These are phyloP conservation scores for Ceratothoa steindachneri DNA, from an alignment of 2,888 invertebrate genomes.

Conservation along the genomic window DNA sequence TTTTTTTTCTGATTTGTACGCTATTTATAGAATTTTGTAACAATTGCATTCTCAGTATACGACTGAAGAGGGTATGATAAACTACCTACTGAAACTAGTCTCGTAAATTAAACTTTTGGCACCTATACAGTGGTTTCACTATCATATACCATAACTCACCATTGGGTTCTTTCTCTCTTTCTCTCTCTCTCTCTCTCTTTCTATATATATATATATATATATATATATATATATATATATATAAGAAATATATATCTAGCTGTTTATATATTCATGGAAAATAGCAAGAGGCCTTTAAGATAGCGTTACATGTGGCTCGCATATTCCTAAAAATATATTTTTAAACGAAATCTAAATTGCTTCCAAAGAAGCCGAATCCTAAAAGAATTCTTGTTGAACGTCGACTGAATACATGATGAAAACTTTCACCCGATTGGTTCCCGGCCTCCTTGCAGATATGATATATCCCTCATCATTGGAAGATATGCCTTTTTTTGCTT, in stretches of 20 bases:
- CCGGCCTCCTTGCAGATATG: conserved; percentile 22
- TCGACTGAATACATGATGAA: conserved; percentile 20
- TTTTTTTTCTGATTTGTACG: too few relatives aligned
- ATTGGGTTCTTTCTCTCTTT: too few relatives aligned
- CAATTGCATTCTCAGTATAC: too few relatives aligned
- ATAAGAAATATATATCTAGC: not conserved
- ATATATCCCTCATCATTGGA: conserved; percentile 41
- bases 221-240: conserved; percentile 8
- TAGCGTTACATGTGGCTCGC: not conserved
- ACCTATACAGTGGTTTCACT: too few relatives aligned
- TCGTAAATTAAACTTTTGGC: too few relatives aligned
- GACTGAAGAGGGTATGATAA: too few relatives aligned
- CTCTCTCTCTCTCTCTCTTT: too few relatives aligned
- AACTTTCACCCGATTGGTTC: conserved; percentile 25
- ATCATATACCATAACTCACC: too few relatives aligned
- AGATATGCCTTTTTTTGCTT: conserved; percentile 3
- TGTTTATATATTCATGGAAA: conserved; percentile 15
- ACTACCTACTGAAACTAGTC: too few relatives aligned
- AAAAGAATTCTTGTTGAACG: conserved; percentile 7
- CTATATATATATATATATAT: conserved; percentile 1
- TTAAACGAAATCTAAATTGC: conserved; percentile 15
- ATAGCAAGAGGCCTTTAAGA: not conserved
- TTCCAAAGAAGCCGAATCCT: conserved; percentile 10
- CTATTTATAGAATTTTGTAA: too few relatives aligned
- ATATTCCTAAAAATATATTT: conserved; percentile 1